Evolutionary conservation across 2,888 invertebrate genomes (phyloP).

Genomic region (Cistogaster globosa): DNA sequence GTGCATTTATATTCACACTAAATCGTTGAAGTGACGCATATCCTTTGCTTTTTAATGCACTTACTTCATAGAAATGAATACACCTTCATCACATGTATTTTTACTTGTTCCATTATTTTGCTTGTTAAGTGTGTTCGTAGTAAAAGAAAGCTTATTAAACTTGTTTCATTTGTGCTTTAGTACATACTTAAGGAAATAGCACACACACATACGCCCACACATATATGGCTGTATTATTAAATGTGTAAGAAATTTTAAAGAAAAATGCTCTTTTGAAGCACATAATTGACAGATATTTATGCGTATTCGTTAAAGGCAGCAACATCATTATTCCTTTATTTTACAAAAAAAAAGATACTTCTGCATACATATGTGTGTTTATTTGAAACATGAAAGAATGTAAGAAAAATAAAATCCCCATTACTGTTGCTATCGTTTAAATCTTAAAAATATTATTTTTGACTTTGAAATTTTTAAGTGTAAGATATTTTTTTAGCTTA

Average conservation of each 20-base stretch:
- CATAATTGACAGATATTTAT: slow-evolving; percentile 76
- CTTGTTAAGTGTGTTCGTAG: neutral
- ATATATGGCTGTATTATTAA: neutral
- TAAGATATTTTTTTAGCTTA: too few species aligned
- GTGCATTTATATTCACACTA: slow-evolving; percentile 29
- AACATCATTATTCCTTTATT: slow-evolving; percentile 39
- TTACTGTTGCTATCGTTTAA: too few species aligned
- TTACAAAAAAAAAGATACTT: slow-evolving; percentile 1
- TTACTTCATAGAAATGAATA: slow-evolving; percentile 23
- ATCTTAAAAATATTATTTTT: too few species aligned
- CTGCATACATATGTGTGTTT: neutral
- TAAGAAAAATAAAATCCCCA: too few species aligned
- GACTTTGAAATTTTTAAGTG: too few species aligned
- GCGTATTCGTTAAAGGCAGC: slow-evolving; percentile 55
- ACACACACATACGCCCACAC: neutral
- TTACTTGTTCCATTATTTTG: neutral
- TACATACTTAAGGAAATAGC: slow-evolving; percentile 49
- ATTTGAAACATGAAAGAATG: too few species aligned
- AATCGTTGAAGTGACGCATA: slow-evolving; percentile 48
- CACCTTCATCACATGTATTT: neutral
- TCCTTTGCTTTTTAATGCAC: slow-evolving; percentile 61
- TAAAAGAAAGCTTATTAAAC: slow-evolving; percentile 58
- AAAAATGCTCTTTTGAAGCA: slow-evolving; percentile 75
- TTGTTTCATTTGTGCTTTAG: slow-evolving; percentile 67
- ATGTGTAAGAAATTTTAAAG: slow-evolving; percentile 12